Evolutionary conservation across 2,797 vertebrate species (phyloP).

Genomic region (Cottoperca gobio): DNA sequence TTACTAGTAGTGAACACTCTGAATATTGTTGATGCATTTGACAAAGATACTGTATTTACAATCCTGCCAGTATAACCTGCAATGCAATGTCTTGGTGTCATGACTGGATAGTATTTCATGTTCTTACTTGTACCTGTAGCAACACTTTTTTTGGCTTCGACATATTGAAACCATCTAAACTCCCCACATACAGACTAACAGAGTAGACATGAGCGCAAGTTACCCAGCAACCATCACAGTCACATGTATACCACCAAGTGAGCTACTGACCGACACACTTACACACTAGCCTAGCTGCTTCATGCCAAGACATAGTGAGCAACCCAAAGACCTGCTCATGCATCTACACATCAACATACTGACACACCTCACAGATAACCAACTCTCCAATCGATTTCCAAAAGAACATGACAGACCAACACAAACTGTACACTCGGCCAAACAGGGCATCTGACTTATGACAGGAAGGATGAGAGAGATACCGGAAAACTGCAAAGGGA

Average conservation of each 20-base stretch:
- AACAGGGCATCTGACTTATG: constrained; percentile 52
- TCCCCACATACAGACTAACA: not conserved
- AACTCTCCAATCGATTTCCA: not conserved
- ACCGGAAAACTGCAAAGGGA: constrained; percentile 30
- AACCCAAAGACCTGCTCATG: not conserved
- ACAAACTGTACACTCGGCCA: constrained; percentile 25
- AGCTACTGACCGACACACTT: constrained; percentile 17
- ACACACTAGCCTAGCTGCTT: constrained; percentile 1
- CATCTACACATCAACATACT: not conserved
- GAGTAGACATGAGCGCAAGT: not conserved
- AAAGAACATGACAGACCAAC: constrained; percentile 10
- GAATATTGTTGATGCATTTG: not conserved
- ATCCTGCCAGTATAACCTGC: not conserved
- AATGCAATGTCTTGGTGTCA: not conserved
- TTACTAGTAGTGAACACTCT: not conserved
- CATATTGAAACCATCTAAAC: constrained; percentile 5
- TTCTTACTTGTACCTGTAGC: not conserved
- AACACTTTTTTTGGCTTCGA: not conserved
- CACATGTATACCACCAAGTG: not conserved
- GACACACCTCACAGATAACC: not conserved
- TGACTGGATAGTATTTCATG: not conserved
- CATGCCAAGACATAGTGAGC: not conserved
- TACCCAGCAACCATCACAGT: not conserved
- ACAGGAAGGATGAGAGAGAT: constrained; percentile 53
- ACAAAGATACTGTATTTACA: too few relatives aligned